Percentiles rank a stretch among this genome's conserved stretches.
Evolutionary conservation across 2,113 vertebrate species (phyloP).

Genomic region (Alaudala cheleensis): DNA sequence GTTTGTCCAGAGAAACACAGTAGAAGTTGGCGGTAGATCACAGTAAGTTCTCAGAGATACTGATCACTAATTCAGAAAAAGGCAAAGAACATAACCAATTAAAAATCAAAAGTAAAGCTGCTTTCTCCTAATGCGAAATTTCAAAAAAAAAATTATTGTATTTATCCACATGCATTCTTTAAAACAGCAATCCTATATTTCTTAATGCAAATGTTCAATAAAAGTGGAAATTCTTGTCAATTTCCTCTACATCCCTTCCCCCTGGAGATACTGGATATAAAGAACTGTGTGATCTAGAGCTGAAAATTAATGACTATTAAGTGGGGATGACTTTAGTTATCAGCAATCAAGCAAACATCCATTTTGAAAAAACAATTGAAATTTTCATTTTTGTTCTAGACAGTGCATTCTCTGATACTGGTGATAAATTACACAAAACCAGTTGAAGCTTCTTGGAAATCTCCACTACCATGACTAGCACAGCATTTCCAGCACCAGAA

Average conservation of each 20-base stretch:
- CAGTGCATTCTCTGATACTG: neutral
- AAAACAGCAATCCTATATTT: neutral
- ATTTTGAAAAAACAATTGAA: neutral
- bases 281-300: neutral
- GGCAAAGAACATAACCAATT: neutral
- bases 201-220: neutral
- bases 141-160: neutral
- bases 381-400: neutral
- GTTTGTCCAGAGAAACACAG: neutral
- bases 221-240: neutral
- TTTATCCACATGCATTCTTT: neutral
- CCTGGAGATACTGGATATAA: neutral
- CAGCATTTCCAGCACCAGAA: neutral
- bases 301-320: neutral
- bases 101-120: neutral
- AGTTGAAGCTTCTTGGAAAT: neutral
- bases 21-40: neutral
- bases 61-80: neutral
- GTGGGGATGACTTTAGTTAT: neutral
- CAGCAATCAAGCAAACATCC: constrained; percentile 21
- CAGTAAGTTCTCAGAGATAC: neutral
- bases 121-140: neutral
- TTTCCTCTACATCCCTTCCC: neutral
- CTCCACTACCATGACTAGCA: neutral
- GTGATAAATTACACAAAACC: neutral